Evolutionary conservation across 2,888 invertebrate species (phyloP).

Genomic region (Epirrhoe tristata): DNA sequence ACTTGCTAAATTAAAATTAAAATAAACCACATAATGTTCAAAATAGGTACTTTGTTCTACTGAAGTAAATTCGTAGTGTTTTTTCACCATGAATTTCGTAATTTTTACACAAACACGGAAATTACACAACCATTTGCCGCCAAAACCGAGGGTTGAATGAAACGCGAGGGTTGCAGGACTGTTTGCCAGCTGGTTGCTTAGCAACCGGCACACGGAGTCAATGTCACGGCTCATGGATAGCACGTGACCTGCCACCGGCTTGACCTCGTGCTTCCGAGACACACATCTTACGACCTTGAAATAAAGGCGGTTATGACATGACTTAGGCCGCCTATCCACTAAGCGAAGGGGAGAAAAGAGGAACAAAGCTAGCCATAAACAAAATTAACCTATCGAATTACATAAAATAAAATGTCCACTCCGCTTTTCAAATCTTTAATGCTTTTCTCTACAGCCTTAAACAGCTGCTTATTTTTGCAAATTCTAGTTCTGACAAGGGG

Average conservation of each 20-base stretch:
- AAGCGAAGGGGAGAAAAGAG: too few species aligned
- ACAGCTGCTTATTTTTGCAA: too few species aligned
- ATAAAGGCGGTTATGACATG: not conserved
- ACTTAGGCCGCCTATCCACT: not conserved
- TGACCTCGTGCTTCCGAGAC: slow-evolving; percentile 58
- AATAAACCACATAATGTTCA: not conserved
- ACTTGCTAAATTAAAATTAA: not conserved
- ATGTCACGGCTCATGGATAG: slow-evolving; percentile 73
- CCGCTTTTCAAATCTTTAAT: too few species aligned
- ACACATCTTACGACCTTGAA: slow-evolving; percentile 22
- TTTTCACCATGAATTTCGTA: not conserved
- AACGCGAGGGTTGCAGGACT: slow-evolving; percentile 57
- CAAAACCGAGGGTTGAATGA: slow-evolving; percentile 59
- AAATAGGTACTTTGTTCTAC: too few species aligned
- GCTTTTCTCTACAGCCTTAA: too few species aligned
- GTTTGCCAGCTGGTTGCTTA: slow-evolving; percentile 63
- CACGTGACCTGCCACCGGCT: slow-evolving; percentile 65
- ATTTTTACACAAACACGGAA: slow-evolving; percentile 1
- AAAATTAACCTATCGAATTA: too few species aligned
- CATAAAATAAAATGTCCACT: too few species aligned
- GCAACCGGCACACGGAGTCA: slow-evolving; percentile 73
- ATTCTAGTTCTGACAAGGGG: too few species aligned
- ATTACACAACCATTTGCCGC: slow-evolving; percentile 40
- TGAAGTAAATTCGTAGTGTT: too few species aligned
- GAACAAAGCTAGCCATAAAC: too few species aligned